phyloP scores from a whole-genome alignment of 2,888 invertebrate species.

The Cylloceria caligata region DNA sequence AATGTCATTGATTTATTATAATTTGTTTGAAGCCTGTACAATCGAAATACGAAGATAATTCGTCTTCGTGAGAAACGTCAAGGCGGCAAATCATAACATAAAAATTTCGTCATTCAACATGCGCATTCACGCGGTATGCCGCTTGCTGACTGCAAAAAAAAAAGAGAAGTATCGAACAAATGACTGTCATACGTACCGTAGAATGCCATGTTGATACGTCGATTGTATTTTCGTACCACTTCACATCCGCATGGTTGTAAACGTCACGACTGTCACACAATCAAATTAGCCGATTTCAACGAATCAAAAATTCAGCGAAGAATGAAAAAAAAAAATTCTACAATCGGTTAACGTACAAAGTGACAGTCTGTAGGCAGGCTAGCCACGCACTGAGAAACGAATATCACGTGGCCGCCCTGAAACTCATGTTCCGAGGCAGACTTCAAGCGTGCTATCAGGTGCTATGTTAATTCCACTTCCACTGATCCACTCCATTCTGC shows the following conservation, averaged over 20 bases:
- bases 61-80: not conserved
- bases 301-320: not conserved
- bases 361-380: not conserved
- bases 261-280: not conserved
- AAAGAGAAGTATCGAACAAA: too few relatives aligned
- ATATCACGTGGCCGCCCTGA: conserved; percentile 17
- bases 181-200: conserved; percentile 22
- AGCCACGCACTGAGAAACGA: conserved; percentile 4
- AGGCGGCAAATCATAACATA: not conserved
- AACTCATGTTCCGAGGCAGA: not conserved
- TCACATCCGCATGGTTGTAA: not conserved
- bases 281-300: not conserved
- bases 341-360: too few relatives aligned
- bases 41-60: not conserved
- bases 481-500: too few relatives aligned
- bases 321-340: not conserved
- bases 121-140: not conserved
- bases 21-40: not conserved
- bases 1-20: not conserved
- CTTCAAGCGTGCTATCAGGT: not conserved
- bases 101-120: not conserved
- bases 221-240: not conserved
- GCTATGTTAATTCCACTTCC: too few relatives aligned
- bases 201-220: not conserved
- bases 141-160: not conserved